These are phyloP conservation scores for Ceryle rudis DNA, from an alignment of 2,797 vertebrate species.

Conservation along the genomic window DNA sequence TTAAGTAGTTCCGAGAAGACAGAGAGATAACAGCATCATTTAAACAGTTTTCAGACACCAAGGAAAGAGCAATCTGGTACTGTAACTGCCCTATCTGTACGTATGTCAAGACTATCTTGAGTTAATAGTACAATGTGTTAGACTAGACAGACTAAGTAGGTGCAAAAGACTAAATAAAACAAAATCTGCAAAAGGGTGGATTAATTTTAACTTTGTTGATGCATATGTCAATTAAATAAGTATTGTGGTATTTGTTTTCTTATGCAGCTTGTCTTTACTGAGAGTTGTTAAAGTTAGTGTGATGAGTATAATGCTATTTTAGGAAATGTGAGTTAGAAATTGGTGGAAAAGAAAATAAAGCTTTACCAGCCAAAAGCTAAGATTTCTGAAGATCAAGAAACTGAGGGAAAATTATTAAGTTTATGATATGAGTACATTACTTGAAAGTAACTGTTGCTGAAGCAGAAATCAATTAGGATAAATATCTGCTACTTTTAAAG, in stretches of 20 bases:
- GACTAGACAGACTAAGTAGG: neutral
- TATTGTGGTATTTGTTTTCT: neutral
- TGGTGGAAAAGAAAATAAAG: neutral
- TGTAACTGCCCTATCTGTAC: neutral
- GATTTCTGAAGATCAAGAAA: neutral
- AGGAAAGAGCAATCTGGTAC: neutral
- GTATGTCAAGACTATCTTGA: neutral
- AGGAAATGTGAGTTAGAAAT: neutral
- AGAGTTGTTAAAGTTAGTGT: neutral
- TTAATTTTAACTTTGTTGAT: neutral
- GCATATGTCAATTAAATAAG: neutral
- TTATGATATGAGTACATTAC: neutral
- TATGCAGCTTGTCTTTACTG: neutral
- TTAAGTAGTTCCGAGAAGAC: neutral
- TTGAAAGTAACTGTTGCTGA: neutral
- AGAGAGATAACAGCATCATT: neutral
- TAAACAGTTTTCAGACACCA: neutral
- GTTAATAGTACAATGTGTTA: neutral
- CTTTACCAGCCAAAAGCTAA: neutral
- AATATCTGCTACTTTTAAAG: neutral
- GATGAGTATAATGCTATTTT: neutral
- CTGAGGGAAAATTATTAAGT: neutral
- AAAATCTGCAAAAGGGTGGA: neutral
- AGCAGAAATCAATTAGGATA: neutral
- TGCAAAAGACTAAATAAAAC: neutral